These are phyloP conservation scores for Limnephilus marmoratus DNA, from an alignment of 2,888 invertebrate genomes.

Conservation along the genomic window DNA sequence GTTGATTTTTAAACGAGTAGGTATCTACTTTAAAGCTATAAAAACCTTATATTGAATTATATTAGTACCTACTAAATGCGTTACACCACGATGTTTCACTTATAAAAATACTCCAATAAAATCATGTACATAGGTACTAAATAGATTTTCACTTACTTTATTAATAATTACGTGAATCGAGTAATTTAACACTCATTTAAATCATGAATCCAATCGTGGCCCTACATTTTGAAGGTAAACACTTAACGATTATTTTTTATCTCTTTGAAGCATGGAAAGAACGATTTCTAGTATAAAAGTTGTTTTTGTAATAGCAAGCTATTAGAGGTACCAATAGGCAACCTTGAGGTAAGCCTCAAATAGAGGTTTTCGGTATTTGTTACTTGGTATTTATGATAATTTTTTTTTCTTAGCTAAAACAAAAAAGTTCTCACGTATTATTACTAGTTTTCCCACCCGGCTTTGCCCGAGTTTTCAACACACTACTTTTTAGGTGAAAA, in stretches of 20 bases:
- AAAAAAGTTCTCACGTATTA: no score
- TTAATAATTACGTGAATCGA: background rate
- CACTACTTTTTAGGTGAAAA: background rate
- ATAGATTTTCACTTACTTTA: background rate
- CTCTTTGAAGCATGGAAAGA: slow-evolving; percentile 4
- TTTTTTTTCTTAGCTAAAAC: background rate
- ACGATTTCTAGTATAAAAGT: background rate
- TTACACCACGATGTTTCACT: background rate
- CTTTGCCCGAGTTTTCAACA: background rate
- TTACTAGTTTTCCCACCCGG: background rate
- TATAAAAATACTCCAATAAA: background rate
- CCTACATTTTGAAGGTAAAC: slow-evolving; percentile 33
- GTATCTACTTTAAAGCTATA: background rate
- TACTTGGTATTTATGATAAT: background rate
- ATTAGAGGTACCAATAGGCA: background rate
- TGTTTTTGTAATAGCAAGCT: background rate
- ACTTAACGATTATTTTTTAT: slow-evolving; percentile 7
- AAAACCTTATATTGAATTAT: background rate
- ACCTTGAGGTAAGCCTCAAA: slow-evolving; percentile 3
- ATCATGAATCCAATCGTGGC: background rate
- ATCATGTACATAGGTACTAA: background rate
- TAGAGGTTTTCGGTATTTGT: background rate
- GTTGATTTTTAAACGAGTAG: background rate
- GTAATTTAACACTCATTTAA: background rate
- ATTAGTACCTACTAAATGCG: background rate